Base-by-base conservation (phyloP, 2,113 vertebrate species). In the Lepisosteus oculatus region DNA sequence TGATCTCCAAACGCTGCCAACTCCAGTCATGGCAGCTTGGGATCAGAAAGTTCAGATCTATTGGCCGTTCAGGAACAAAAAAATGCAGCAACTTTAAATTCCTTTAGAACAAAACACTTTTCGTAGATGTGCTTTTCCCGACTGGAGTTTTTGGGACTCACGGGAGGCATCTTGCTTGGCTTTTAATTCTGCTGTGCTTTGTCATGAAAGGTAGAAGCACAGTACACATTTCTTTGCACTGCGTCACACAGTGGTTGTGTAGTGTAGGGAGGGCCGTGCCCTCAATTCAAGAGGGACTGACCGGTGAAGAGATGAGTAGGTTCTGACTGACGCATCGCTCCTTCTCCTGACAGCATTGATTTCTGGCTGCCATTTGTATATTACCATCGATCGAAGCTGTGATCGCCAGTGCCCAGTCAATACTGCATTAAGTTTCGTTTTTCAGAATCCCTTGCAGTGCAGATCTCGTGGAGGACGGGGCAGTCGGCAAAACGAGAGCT, bases 291-390 rank as follows among this genome's bases (percentile, higher is more conserved):
- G 15, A 63, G 61, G 3, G 7, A 8, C 7, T 63, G 61, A 17
- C 17, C 8, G 61, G 61, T 15, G 61, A 29, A 63, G 61, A 63
- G 63, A 44, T 7, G 12, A 44, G 43, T 29, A 29, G 29, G 64
- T 2, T 13, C 42, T 42, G 43, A 43, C 59, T 41, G 55, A 55
- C 65, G 4, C 12, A 29, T 55, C 14, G 43, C 0, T 13, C 43
- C 7, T 43, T 61, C 62, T n/a, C 67, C 29, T 6, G 47, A 44
- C 55, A 9, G 68, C 67, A 86, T 85, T n/a, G 84, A 88, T 87
- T 55, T n/a, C 68, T 59, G 71, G 61, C 61, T 3, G 47, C 13
- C 44, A 55, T 68, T 76, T 64, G 67, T 64, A 70, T 63, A 68
- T 79, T 72, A 81, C 67, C 69, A 79, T 76, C 44, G 70, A 75